Evolutionary conservation across 2,113 vertebrate genomes (phyloP), one percentile per base, ranked within the genome.

Genomic region (Pterocles orientalis): DNA sequence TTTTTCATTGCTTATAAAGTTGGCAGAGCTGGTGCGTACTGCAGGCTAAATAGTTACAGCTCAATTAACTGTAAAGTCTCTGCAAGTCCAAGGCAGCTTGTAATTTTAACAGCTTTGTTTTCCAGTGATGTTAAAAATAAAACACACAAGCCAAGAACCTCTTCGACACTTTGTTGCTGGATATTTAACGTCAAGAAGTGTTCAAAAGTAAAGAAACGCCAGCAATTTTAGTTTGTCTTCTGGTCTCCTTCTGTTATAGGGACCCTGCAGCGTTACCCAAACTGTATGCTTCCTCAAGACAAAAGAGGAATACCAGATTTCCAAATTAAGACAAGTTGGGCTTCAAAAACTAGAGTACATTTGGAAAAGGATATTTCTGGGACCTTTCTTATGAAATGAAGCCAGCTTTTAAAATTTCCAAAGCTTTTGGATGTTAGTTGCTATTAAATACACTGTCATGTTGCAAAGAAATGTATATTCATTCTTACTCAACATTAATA

Each of bases 91-190:
- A 6, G 56, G 56, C 72, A 66, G 57, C 86, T 96, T 91, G 29
- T 45, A 92, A 70, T 84, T 3, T 0, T 58, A 96, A 91, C 82
- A 90, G 78, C 57, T 92, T 90, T 85, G 61, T n/a, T 89, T 79
- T 82, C 75, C 70, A 48, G 10, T n/a, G 60, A 26, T 82, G 84
- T 82, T 93, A 96, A 92, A 97, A 97, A 93, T 94, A 82, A 85
- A 94, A 87, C 12, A 34, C 2, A 3, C 16, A 60, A 82, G 39
- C 70, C 56, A 64, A 72, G 70, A 82, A 79, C 53, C n/a, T 93
- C 66, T 93, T 62, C 66, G 79, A 94, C 62, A n/a, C 34, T 18
- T 62, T 82, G 48, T 82, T 0, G 0, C 21, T 79, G 61, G 26
- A 34, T 82, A 53, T 79, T 93, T 95, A 88, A 92, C 82, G 85